Evolutionary conservation across 2,888 invertebrate species (phyloP), one percentile per base, ranked within the genome.

Genomic region (Coecobrya sp.): DNA sequence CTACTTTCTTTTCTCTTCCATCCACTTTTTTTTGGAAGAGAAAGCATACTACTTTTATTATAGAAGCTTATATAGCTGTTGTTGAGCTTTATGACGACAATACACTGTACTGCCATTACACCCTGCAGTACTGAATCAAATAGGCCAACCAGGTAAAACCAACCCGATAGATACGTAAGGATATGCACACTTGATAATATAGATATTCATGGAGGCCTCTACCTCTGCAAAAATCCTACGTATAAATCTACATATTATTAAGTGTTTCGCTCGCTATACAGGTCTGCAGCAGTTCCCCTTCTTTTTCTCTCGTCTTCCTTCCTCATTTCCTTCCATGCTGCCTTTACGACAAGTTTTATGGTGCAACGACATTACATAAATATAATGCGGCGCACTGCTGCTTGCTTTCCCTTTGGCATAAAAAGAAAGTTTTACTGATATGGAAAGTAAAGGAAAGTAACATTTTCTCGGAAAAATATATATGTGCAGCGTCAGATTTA

Each of bases 281-380:
- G 59, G 65, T 11, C 45, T 52, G 19, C 16, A n/a, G 25, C n/a
- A 62, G 62, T 62, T 62, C 19, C 25, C 16, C 7, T 30, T 68
- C 68, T 30, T 16, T 70, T 19, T 36, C n/a, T 70, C 19, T 5
- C 25, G 22, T 25, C 70, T 42, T 70, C 70, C n/a, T 68, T 36
- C 42, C 36, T n/a, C 8, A 70, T 70, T 70, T 70, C 42, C 36
- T 70, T n/a, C 30, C 68, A 68, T 30, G 36, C 70, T n/a, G 36
- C 8, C 19, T 36, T 70, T 70, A 70, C 70, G 36, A 36, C n/a
- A 19, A 42, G n/a, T 70, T 42, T 70, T 36, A 42, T 70, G 70
- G 42, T 70, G 70, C 70, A 70, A 42, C 70, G 70, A 42, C 62
- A 62, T 62, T 62, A n/a, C 62, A 62, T 62, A 25, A 62, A 62